phyloP scores from a whole-genome alignment of 2,113 vertebrate species.

The Xerus inauris region DNA sequence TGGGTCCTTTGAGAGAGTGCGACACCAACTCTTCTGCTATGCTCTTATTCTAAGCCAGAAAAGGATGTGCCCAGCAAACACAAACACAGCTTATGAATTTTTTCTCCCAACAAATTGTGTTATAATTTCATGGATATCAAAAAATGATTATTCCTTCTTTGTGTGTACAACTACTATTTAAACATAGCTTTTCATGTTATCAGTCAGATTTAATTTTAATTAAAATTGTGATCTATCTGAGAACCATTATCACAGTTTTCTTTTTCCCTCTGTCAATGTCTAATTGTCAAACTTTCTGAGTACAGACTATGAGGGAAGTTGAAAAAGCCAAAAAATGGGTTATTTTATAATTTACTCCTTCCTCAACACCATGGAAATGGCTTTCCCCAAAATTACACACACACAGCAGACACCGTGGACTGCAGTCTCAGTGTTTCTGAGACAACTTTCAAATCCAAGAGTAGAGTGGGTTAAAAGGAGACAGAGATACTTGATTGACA shows the following conservation, averaged over 20 bases:
- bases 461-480: conserved; percentile 32
- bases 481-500: conserved; percentile 60
- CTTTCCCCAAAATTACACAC: neutral
- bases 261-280: conserved; percentile 33
- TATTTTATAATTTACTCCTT: neutral
- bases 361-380: neutral
- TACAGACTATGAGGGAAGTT: conserved; percentile 25
- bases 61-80: neutral
- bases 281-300: conserved; percentile 37
- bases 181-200: conserved; percentile 53
- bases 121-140: conserved; percentile 40
- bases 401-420: neutral
- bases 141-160: conserved; percentile 50
- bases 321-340: conserved; percentile 2
- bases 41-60: neutral
- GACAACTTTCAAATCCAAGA: conserved; percentile 41
- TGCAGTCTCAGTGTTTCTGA: conserved; percentile 31
- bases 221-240: conserved; percentile 56
- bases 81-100: neutral
- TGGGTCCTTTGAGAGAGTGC: neutral
- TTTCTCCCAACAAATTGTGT: conserved; percentile 11
- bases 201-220: conserved; percentile 60
- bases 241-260: conserved; percentile 49
- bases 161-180: neutral
- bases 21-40: neutral